phyloP scores from a whole-genome alignment of 2,797 vertebrate genomes.

The Pseudomugil tenellus region DNA sequence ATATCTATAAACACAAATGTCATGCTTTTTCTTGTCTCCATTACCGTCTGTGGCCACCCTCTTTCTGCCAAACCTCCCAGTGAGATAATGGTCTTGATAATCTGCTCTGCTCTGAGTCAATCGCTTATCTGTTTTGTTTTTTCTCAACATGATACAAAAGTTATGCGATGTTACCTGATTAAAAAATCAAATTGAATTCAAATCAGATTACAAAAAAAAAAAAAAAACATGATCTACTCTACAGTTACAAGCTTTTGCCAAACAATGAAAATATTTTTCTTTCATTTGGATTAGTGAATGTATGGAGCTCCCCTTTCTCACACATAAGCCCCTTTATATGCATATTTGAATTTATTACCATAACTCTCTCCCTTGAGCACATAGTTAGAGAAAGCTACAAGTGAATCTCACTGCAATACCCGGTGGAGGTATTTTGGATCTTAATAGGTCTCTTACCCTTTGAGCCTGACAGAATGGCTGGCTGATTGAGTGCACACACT shows the following conservation, averaged over 20 bases:
- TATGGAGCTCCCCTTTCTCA: neutral
- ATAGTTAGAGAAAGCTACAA: slow-evolving; percentile 12
- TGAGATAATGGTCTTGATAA: slow-evolving; percentile 6
- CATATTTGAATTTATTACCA: slow-evolving; percentile 10
- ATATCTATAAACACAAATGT: slow-evolving; percentile 23
- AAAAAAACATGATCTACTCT: neutral
- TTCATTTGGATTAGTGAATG: neutral
- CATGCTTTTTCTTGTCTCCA: slow-evolving; percentile 21
- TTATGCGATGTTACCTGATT: slow-evolving; percentile 3
- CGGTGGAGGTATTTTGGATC: slow-evolving; percentile 35
- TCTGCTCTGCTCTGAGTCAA: neutral
- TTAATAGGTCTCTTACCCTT: slow-evolving; percentile 53
- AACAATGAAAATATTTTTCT: neutral
- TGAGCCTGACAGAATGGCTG: slow-evolving; percentile 45
- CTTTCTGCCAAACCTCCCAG: slow-evolving; percentile 6
- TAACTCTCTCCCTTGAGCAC: neutral
- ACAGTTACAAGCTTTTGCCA: rapidly evolving
- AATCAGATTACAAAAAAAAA: neutral
- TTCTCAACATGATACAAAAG: slow-evolving; percentile 2
- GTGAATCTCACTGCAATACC: slow-evolving; percentile 41
- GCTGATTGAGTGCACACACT: slow-evolving; percentile 47
- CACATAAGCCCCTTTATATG: neutral
- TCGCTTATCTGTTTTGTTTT: slow-evolving; percentile 15
- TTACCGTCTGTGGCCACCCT: slow-evolving; percentile 16
- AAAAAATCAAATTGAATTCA: slow-evolving; percentile 17